Base-by-base conservation (phyloP, 2,113 vertebrate genomes). In the Cebidichthys violaceus region DNA sequence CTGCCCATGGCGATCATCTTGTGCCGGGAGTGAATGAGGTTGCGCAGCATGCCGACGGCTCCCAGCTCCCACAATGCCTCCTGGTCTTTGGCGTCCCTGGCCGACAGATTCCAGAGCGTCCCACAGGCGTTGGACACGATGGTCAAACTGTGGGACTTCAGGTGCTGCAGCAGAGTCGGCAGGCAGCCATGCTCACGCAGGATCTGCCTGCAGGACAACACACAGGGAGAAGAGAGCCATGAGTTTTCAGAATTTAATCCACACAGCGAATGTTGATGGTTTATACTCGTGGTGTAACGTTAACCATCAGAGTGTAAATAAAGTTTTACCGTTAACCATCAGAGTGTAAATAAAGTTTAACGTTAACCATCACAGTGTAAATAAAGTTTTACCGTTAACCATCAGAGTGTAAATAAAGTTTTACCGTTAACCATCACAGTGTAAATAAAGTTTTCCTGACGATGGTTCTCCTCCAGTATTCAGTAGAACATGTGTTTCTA, bases 1-100 rank as follows among this genome's bases (percentile, higher is more conserved):
- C 98, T 99, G 72, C 98, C 98, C 98, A 99, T 99, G 67, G 98
- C 98, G 57, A 99, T 99, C 98, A 99, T 99, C 91, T 99, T 99
- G 95, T 99, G 98, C 82, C 99, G 98, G 10, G 98, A 99, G 84
- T 99, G 98, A 84, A 99, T 98, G 80, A 99, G 97, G 83, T 99
- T 99, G 67, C 99, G 99, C 66, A 99, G 96, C 98, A 99, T 99
- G 88, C 97, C 98, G 33, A 99, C 97, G 0, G 98, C 98, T n/a
- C 98, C 98, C 95, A 99, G 96, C 70, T 99, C 98, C 98, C 98
- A 99, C n/a, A 99, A 85, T 0, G 97, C 96, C 86, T 99, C 98
- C 79, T 99, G 98, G 91, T 99, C 98, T 80, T 97, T 98, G 0
- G 96, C 95, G 50, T 99, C 98, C 31, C 98, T 95, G 61, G 98